Conservation (phyloP, 2,888 invertebrate genomes). For the Clitarchus hookeri region DNA sequence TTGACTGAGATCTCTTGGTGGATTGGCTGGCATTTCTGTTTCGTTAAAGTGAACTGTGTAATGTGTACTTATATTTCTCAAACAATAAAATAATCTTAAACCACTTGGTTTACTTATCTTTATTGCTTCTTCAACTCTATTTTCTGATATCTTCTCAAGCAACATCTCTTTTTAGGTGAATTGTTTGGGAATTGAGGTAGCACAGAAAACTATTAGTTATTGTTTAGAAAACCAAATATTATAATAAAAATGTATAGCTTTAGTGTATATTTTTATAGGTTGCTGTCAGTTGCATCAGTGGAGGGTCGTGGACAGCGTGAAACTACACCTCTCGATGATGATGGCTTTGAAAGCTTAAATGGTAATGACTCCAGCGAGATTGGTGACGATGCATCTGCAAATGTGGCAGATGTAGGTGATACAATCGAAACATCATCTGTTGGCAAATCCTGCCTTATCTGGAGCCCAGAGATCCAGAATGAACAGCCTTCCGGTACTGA, state of each 20-base stretch:
- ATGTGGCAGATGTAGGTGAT: constrained; percentile 27
- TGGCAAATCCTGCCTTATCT: constrained; percentile 28
- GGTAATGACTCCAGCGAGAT: constrained; percentile 78
- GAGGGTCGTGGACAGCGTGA: constrained; percentile 34
- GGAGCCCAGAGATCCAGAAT: constrained; percentile 23
- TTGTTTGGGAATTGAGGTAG: neutral
- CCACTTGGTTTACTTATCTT: too few relatives aligned
- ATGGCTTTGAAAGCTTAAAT: constrained; percentile 84
- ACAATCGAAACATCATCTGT: neutral
- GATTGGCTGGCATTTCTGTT: too few relatives aligned
- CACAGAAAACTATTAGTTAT: neutral
- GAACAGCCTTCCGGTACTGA: neutral
- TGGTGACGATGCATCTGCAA: constrained; percentile 54
- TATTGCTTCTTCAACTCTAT: too few relatives aligned
- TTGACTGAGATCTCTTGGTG: too few relatives aligned
- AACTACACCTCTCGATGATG: constrained; percentile 64
- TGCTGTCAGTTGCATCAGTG: neutral
- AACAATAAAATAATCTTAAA: too few relatives aligned
- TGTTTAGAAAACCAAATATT: too few relatives aligned
- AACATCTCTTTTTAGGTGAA: too few relatives aligned
- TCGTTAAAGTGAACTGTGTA: too few relatives aligned
- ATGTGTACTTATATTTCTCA: too few relatives aligned
- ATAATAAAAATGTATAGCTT: too few relatives aligned
- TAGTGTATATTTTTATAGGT: neutral
- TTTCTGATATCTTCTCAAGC: too few relatives aligned